Percentiles rank a stretch among this genome's conserved stretches.
These are phyloP conservation scores for Neotoma lepida DNA, from an alignment of 2,113 vertebrate species.

Conservation along the genomic window DNA sequence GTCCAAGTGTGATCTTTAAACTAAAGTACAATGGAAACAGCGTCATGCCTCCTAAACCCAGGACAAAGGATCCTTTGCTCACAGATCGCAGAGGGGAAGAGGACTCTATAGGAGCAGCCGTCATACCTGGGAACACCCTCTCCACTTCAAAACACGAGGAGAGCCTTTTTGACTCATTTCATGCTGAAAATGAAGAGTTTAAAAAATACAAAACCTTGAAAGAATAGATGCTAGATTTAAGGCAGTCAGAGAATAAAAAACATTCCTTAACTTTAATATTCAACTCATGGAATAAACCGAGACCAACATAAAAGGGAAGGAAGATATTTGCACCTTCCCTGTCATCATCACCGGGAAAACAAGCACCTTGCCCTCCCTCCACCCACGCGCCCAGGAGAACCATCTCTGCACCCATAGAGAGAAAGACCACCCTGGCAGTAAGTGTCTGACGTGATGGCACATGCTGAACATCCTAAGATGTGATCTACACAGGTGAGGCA, in stretches of 20 bases:
- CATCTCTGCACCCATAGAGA: not conserved
- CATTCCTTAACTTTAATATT: not conserved
- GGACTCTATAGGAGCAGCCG: too few species aligned
- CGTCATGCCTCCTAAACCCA: not conserved
- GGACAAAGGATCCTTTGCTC: not conserved
- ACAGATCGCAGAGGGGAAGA: not conserved
- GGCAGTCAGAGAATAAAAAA: not conserved
- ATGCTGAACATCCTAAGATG: too few species aligned
- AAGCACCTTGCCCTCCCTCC: not conserved
- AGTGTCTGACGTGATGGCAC: not conserved
- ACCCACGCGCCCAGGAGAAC: not conserved
- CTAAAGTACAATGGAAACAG: not conserved
- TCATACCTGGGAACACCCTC: not conserved
- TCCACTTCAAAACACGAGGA: not conserved
- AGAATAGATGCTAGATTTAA: not conserved
- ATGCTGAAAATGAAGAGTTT: conserved; percentile 27
- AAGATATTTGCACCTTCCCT: not conserved
- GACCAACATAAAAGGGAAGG: not conserved
- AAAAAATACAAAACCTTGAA: not conserved
- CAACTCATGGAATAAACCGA: not conserved
- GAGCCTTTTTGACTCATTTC: not conserved
- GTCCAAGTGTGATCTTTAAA: conserved; percentile 1
- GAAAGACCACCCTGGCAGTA: not conserved
- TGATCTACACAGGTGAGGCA: not conserved
- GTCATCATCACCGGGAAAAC: not conserved